A percentile compares a stretch with the other conserved stretches of the same genome.
Evolutionary conservation across 2,113 vertebrate species (phyloP).

Genomic region (Laticauda colubrina): DNA sequence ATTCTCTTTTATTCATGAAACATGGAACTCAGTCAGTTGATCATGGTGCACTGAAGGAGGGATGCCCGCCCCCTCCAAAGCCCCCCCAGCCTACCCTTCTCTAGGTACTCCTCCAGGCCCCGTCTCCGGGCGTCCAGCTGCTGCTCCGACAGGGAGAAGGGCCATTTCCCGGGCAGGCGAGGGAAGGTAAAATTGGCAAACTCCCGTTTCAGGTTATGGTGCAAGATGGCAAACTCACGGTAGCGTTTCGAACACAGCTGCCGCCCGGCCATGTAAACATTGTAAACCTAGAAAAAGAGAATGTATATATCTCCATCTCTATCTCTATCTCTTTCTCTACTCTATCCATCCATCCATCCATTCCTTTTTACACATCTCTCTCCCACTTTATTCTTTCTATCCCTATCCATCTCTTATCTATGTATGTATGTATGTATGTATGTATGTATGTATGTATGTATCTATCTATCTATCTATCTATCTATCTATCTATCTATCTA

Average conservation of each 20-base stretch:
- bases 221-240: constrained; percentile 90
- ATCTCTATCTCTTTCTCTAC: no score
- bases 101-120: constrained; percentile 93
- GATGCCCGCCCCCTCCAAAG: no score
- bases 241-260: constrained; percentile 96
- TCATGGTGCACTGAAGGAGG: background rate
- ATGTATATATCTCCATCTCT: background rate
- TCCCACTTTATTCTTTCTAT: no score
- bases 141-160: constrained; percentile 93
- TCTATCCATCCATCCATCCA: no score
- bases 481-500: no score
- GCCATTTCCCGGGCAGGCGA: constrained; percentile 94
- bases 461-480: no score
- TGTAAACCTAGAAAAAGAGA: constrained; percentile 80
- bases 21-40: no score
- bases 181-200: constrained; percentile 93
- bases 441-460: no score
- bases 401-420: no score
- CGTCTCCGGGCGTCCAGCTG: constrained; percentile 89
- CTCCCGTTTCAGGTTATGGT: constrained; percentile 95
- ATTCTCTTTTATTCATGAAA: no score
- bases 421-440: no score
- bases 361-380: no score
- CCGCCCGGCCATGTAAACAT: constrained; percentile 94
- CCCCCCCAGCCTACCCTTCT: constrained; percentile 76